Evolutionary conservation across 2,888 invertebrate genomes (phyloP), one percentile per base, ranked within the genome.

Genomic region (Auanema freiburgensis): DNA sequence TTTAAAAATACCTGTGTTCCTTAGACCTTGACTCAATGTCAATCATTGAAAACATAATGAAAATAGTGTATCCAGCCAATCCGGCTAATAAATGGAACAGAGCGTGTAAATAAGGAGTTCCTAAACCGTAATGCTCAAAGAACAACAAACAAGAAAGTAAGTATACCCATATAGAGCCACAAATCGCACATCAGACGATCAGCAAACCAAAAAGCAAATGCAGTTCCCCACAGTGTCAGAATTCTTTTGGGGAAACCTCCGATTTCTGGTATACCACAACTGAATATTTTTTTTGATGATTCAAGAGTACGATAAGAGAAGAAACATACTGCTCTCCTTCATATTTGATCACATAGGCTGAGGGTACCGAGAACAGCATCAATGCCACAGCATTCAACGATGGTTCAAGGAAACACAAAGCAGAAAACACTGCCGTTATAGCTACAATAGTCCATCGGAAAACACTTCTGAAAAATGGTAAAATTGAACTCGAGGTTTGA

Each of bases 41-140:
- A 25, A 81, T 71, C 65, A 80, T 69, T 10, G 78, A 77, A 69
- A 81, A 81, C 80, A 81, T 81, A 25, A 81, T 72, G 69, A 81
- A 81, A 50, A 80, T 72, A 23, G 79, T 77, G 67, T 81, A 81
- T 5, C 72, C 79, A 50, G 80, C 79, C 23, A 79, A 64, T 5
- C 77, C 77, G 24, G 75, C 74, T n/a, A 80, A 67, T 25, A 81
- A 59, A 66, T 81, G 81, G 67, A 81, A 81, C 54, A 77, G 52
- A 8, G 81, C 81, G 61, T 81, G 81, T 43, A 81, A 70, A 57
- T 81, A 81, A 8, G 81, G 81, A 8, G 76, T 79, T 43, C 80
- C 79, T 67, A 55, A 8, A 44, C 53, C 1, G 12, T 21, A 33
- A 3, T 33, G 33, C 33, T 33, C 33, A 33, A 33, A 33, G 8